Evolutionary conservation across 2,797 vertebrate species (phyloP), one percentile per base, ranked within the genome.

Genomic region (Ctenopoma multispine): DNA sequence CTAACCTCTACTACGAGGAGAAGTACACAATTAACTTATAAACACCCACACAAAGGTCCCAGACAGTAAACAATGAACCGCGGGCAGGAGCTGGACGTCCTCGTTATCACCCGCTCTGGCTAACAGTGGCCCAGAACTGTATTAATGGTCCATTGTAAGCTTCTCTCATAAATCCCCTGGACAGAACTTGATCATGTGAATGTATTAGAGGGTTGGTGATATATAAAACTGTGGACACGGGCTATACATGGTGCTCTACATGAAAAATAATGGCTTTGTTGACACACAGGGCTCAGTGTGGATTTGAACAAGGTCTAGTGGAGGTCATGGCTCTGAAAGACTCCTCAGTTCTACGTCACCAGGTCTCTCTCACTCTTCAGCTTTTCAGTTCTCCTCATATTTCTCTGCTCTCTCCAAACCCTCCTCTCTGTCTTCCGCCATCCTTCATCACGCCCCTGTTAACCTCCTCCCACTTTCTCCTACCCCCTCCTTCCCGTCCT

Each of bases 261-360:
- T 53, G 59, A 6, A 36, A 41, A 53, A 31, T 4, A 17, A 29
- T 4, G 18, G 14, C 4, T 60, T 48, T 72, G 59, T 67, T 60
- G 54, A 63, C 61, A 41, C 34, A 9, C 24, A 10, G 14, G 14
- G 20, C 69, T 56, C 70, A 40, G 53, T 17, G 17, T 60, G 60
- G 38, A 38, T 57, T 4, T 58, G 11, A 68, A 53, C 34, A 50
- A 74, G 72, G 72, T 72, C 53, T 12, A 4, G 23, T 34, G 44
- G 72, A 86, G 77, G 84, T 79, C 67, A 63, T 27, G 29, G 15
- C 21, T 65, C 27, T 69, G 59, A 77, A 60, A 76, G 58, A n/a
- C 59, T 66, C 59, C 70, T 72, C 20, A 57, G 66, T 62, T n/a
- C 64, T 56, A 34, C 5, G 1, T 55, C 71, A 36, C 27, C 5